These are phyloP conservation scores for Nomia melanderi DNA, from an alignment of 1,140 invertebrate genomes.

Conservation along the genomic window DNA sequence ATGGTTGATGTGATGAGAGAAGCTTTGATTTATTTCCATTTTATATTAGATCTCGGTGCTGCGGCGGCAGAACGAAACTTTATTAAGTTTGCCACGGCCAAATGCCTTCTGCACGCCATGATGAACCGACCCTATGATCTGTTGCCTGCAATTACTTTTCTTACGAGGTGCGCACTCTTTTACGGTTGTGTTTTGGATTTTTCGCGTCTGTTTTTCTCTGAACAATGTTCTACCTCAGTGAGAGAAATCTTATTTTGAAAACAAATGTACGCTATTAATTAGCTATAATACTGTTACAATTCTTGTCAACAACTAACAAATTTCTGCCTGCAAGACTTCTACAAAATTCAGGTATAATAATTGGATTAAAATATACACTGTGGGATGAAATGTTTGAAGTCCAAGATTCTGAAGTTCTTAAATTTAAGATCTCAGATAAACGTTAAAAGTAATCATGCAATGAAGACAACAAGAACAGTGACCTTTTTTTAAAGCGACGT, in stretches of 20 bases:
- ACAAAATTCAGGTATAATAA: too few species aligned
- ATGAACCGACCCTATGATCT: constrained; percentile 37
- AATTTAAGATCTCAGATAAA: too few species aligned
- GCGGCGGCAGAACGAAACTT: constrained; percentile 31
- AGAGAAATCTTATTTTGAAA: background rate
- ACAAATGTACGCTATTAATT: background rate
- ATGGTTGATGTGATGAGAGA: constrained; percentile 11
- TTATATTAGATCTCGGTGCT: constrained; percentile 34
- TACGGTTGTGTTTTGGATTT: background rate
- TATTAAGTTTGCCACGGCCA: constrained; percentile 35
- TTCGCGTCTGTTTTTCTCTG: background rate
- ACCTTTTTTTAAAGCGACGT: too few species aligned
- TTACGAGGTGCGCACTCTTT: constrained; percentile 25
- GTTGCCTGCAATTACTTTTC: constrained; percentile 42
- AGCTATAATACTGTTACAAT: background rate
- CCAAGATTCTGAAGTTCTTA: too few species aligned
- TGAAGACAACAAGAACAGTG: too few species aligned
- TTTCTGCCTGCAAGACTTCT: too few species aligned
- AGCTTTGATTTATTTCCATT: constrained; percentile 47
- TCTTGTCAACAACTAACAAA: background rate
- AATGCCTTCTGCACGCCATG: constrained; percentile 27
- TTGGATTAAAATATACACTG: too few species aligned
- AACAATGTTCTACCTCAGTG: background rate
- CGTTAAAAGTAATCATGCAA: too few species aligned
- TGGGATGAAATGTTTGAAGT: too few species aligned